Percentiles rank a stretch among this genome's conserved stretches.
Evolutionary conservation across 2,113 vertebrate species (phyloP).

Genomic region (Sphaerodactylus townsendi): DNA sequence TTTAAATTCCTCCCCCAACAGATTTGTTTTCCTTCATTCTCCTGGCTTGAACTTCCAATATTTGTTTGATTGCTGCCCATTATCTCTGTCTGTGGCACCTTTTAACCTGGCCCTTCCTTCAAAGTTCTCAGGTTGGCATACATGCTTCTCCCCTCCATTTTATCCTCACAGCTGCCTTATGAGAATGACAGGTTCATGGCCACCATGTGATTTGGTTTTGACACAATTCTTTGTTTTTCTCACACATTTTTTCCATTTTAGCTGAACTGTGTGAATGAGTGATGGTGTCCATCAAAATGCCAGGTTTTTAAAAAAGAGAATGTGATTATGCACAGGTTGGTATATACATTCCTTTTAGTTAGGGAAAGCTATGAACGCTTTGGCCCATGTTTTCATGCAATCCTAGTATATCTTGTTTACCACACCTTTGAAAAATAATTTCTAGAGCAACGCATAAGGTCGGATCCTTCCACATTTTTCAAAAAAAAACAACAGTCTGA

Average conservation of each 20-base stretch:
- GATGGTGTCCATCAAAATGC: no score
- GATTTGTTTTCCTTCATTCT: background rate
- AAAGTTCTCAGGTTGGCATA: no score
- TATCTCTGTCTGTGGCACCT: no score
- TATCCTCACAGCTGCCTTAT: no score
- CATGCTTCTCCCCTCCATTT: no score
- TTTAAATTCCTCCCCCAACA: background rate
- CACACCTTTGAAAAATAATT: no score
- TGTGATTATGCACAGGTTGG: background rate
- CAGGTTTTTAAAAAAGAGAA: background rate
- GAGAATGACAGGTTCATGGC: no score
- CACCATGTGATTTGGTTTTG: no score
- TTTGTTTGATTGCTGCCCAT: background rate
- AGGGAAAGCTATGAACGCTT: background rate
- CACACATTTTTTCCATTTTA: no score
- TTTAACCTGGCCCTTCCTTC: no score
- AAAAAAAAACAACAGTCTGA: background rate
- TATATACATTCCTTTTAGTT: background rate
- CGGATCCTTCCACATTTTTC: background rate
- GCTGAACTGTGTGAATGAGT: no score
- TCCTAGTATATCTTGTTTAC: background rate
- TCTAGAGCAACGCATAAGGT: background rate
- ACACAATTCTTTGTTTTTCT: no score
- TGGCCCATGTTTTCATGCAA: background rate
- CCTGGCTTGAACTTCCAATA: background rate